Percentiles rank a stretch among this genome's conserved stretches.
phyloP scores from a whole-genome alignment of 2,797 vertebrate species.

The Kryptopterus vitreolus region DNA sequence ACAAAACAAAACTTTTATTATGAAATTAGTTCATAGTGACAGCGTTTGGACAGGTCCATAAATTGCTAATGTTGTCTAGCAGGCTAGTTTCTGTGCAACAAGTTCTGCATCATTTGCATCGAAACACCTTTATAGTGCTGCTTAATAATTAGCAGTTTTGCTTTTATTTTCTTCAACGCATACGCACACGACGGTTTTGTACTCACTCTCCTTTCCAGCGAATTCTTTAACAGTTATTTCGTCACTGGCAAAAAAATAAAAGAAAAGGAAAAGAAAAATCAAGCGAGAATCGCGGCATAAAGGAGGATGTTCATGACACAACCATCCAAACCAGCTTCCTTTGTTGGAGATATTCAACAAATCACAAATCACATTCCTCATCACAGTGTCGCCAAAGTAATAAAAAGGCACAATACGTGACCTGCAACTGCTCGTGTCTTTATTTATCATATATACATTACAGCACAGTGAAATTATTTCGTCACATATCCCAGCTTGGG shows the following conservation, averaged over 20 bases:
- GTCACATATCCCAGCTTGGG: too few species aligned
- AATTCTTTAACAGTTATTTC: too few species aligned
- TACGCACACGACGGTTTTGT: too few species aligned
- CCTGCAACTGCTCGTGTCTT: background rate
- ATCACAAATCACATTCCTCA: constrained; percentile 24
- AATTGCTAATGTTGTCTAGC: background rate
- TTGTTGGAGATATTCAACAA: constrained; percentile 70
- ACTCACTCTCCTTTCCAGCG: too few species aligned
- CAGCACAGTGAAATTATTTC: too few species aligned
- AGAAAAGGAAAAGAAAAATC: constrained; percentile 11
- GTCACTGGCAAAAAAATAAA: too few species aligned
- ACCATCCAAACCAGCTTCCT: constrained; percentile 59
- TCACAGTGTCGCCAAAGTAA: constrained; percentile 24
- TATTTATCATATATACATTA: background rate
- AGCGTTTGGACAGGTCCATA: background rate
- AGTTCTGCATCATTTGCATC: too few species aligned
- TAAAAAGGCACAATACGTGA: background rate
- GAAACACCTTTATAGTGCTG: too few species aligned
- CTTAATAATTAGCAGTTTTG: too few species aligned
- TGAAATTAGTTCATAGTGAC: too few species aligned
- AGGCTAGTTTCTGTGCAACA: background rate
- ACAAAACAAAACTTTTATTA: too few species aligned
- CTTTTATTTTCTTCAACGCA: too few species aligned
- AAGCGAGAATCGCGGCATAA: constrained; percentile 39
- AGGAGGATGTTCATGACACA: constrained; percentile 55